phyloP scores from a whole-genome alignment of 2,113 vertebrate genomes.

The Oreochromis spilurus region DNA sequence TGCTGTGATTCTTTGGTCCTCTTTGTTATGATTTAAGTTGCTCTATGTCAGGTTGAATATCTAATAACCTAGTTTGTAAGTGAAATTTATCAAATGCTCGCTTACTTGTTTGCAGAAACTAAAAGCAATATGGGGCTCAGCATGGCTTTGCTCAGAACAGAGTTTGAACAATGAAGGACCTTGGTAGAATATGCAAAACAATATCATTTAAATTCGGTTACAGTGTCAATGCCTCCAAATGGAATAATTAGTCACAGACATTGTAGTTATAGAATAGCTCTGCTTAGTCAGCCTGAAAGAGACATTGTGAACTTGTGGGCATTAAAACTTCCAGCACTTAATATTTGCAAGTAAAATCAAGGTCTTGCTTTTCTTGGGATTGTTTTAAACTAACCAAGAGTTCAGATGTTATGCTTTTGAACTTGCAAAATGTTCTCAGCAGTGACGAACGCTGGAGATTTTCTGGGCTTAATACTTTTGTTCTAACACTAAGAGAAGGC shows the following conservation, averaged over 20 bases:
- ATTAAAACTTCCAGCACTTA: background rate
- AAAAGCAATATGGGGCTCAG: background rate
- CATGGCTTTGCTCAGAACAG: background rate
- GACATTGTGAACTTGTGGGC: background rate
- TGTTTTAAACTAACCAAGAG: background rate
- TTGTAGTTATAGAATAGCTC: background rate
- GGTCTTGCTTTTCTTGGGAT: background rate
- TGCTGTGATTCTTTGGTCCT: background rate
- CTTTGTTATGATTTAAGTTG: background rate
- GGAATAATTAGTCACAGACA: constrained; percentile 16
- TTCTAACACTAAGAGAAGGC: background rate
- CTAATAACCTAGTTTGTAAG: background rate
- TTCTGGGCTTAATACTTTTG: background rate
- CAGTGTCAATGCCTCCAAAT: constrained; percentile 3
- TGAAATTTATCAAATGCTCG: background rate
- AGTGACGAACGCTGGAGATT: background rate
- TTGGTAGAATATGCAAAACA: background rate
- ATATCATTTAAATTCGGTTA: background rate
- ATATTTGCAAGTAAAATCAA: constrained; percentile 20
- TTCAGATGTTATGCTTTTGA: background rate
- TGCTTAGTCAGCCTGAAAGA: background rate
- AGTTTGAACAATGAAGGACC: constrained; percentile 5
- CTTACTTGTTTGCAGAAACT: background rate
- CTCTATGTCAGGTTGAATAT: background rate
- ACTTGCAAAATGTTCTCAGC: background rate